Base-by-base conservation (phyloP, 2,888 invertebrate species). In the Autographa gamma region DNA sequence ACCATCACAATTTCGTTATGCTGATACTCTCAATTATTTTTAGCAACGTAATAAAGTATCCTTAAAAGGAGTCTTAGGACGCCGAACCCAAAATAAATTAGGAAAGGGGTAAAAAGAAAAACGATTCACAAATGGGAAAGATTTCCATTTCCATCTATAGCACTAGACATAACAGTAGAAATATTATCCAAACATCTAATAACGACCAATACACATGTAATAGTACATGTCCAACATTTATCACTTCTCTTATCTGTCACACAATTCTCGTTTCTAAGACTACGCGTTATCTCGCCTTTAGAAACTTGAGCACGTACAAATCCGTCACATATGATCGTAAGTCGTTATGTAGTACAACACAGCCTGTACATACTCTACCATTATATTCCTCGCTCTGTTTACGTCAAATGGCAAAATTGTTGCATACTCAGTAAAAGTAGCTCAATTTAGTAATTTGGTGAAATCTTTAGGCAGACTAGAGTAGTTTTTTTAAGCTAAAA, bases 341-440 rank as follows among this genome's bases (percentile, higher is more conserved):
- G n/a, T n/a, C n/a, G 48, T 48, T n/a, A 38, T 38, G 9, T 38
- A 7, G 38, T 38, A 38, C 38, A 38, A 48, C n/a, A 48, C n/a
- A n/a, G n/a, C n/a, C 48, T 48, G n/a, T 48, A 48, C 8, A 48
- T 11, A 48, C 48, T 6, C 48, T 56, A 25, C 25, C 32, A 60
- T 67, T 75, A 63, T 9, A 48, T 18, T 62, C 6, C 41, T 70
- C 76, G 77, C 71, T 74, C 71, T 66, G 77, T 60, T 77, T 74
- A 63, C 6, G 43, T 31, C 52, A 52, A 74, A 74, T 71, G 54
- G 67, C 65, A 58, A 58, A 59, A 41, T 67, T 61, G 65, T 77
- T 60, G 56, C 66, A 56, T 48, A 71, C 11, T 41, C 13, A 8
- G 25, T 14, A 61, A 14, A 69, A 73, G 63, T 69, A 63, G 14